Conservation (phyloP, 2,888 invertebrate genomes). For the Dryomyza anilis region DNA sequence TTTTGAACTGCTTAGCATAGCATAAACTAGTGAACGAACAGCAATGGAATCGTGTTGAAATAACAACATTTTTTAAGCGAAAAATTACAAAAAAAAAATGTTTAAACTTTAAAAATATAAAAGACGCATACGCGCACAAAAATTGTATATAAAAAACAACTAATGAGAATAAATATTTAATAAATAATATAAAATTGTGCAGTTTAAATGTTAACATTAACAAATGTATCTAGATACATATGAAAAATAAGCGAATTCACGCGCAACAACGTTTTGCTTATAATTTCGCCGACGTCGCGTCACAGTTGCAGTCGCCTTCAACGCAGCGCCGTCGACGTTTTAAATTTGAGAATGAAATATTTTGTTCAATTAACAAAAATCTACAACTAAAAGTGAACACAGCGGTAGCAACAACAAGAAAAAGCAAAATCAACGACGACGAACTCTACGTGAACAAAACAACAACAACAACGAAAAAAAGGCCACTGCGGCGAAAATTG, state of each 20-base stretch:
- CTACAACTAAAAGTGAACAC: conserved; percentile 26
- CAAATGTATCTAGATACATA: conserved; percentile 1
- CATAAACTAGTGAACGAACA: too few species aligned
- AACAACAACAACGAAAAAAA: conserved; percentile 26
- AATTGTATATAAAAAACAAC: too few species aligned
- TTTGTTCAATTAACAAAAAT: conserved; percentile 42
- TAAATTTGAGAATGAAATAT: conserved; percentile 49
- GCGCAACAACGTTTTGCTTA: background rate
- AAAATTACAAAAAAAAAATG: background rate
- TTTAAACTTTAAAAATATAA: conserved; percentile 1
- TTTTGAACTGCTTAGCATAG: background rate
- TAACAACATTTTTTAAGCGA: background rate
- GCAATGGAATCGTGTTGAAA: too few species aligned
- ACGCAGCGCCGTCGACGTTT: conserved; percentile 24
- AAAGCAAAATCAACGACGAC: conserved; percentile 5
- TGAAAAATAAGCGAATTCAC: background rate
- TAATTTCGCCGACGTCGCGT: conserved; percentile 5
- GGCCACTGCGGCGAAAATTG: conserved; percentile 12
- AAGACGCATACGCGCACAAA: background rate
- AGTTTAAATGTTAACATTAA: background rate
- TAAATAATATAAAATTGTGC: background rate
- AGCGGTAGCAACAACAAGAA: conserved; percentile 23
- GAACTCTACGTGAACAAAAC: conserved; percentile 15
- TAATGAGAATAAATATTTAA: background rate
- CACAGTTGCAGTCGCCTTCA: conserved; percentile 16